A percentile compares a stretch with the other conserved stretches of the same genome.
Conservation (phyloP, 2,888 invertebrate genomes). For the Acleris sparsana region DNA sequence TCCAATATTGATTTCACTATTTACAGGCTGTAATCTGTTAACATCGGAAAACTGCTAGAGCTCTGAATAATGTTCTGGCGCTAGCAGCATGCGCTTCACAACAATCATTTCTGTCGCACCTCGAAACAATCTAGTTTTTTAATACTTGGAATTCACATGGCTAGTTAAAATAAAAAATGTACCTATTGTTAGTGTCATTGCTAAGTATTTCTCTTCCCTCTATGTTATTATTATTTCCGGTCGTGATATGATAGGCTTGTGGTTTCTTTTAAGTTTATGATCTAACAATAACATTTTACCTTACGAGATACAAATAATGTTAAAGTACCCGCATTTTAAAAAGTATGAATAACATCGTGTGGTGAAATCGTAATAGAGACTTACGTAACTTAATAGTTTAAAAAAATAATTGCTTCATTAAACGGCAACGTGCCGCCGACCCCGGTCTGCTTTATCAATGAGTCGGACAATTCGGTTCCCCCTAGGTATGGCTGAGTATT, state of each 20-base stretch:
- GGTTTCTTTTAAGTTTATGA: too few relatives aligned
- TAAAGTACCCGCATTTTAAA: too few relatives aligned
- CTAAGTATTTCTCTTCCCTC: too few relatives aligned
- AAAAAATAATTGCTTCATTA: not conserved
- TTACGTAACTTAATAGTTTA: too few relatives aligned
- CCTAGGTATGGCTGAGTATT: conserved; percentile 10
- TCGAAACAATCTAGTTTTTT: conserved; percentile 10
- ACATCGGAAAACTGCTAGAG: conserved; percentile 57
- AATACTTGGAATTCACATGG: not conserved
- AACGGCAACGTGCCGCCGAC: not conserved
- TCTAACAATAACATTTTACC: too few relatives aligned
- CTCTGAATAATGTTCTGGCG: conserved; percentile 47
- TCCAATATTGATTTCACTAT: conserved; percentile 81
- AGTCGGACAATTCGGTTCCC: not conserved
- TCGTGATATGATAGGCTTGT: too few relatives aligned
- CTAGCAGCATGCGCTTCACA: conserved; percentile 7
- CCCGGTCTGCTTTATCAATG: conserved; percentile 32
- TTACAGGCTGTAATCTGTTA: conserved; percentile 74
- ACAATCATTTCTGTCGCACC: conserved; percentile 6
- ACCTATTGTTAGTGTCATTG: too few relatives aligned
- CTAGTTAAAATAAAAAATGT: too few relatives aligned
- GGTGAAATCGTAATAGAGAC: too few relatives aligned
- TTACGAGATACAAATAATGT: too few relatives aligned
- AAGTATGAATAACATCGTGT: too few relatives aligned
- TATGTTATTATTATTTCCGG: too few relatives aligned